Conservation (phyloP, 2,113 vertebrate species). For the Oriolus oriolus region DNA sequence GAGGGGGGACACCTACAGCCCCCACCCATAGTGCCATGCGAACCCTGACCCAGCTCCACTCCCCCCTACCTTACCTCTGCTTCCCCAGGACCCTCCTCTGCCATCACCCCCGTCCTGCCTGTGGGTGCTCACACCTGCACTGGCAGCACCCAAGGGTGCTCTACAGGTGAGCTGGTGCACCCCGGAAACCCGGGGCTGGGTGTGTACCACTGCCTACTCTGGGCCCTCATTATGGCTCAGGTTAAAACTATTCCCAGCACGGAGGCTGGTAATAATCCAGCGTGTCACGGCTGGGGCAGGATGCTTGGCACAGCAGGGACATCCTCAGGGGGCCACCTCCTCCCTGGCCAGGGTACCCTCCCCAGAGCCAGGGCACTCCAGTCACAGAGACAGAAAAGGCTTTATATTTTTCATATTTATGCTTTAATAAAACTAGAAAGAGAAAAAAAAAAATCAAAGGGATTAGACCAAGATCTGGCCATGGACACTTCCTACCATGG, state of each 20-base stretch:
- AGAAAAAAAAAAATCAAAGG: not conserved
- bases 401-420: not conserved
- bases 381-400: not conserved
- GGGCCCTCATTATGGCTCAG: conserved; percentile 13
- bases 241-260: not conserved
- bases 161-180: not conserved
- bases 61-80: not conserved
- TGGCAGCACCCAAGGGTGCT: not conserved
- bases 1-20: rapidly evolving
- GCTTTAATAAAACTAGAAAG: conserved; percentile 43
- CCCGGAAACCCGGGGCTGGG: not conserved
- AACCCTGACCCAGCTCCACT: not conserved
- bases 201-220: not conserved
- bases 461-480: not conserved
- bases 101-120: not conserved
- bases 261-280: not conserved
- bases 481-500: not conserved
- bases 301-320: rapidly evolving
- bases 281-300: not conserved
- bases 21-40: too few relatives aligned
- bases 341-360: not conserved
- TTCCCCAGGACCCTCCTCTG: not conserved
- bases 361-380: not conserved
- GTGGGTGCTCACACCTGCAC: not conserved
- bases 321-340: too few relatives aligned